Evolutionary conservation across 1,140 invertebrate species (phyloP).

Genomic region (Ditylenchus dipsaci): DNA sequence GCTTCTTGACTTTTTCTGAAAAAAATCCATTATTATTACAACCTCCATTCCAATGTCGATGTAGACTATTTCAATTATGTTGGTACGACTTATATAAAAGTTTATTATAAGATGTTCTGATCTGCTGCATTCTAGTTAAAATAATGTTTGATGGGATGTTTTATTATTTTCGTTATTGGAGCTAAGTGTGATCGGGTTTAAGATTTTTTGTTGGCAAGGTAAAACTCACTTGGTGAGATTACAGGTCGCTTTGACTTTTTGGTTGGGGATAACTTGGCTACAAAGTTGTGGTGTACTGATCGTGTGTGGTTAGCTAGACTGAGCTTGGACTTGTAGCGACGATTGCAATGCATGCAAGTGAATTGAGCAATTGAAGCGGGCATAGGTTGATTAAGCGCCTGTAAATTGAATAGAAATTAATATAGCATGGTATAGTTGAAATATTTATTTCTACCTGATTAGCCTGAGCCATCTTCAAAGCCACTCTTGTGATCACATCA

Average conservation of each 20-base stretch:
- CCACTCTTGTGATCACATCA: slow-evolving; percentile 19
- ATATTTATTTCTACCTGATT: too few relatives aligned
- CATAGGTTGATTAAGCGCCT: neutral
- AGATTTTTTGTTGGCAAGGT: too few relatives aligned
- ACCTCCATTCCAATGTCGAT: too few relatives aligned
- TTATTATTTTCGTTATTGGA: too few relatives aligned
- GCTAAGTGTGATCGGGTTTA: too few relatives aligned
- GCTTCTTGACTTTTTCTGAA: slow-evolving; percentile 32
- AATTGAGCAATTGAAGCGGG: neutral
- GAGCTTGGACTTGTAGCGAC: slow-evolving; percentile 15
- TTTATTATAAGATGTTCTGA: neutral
- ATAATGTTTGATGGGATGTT: too few relatives aligned
- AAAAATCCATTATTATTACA: neutral
- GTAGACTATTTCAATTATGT: neutral
- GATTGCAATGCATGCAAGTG: slow-evolving; percentile 15
- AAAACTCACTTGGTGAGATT: slow-evolving; percentile 28
- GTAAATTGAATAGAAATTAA: neutral
- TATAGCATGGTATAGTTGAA: too few relatives aligned
- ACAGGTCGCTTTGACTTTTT: slow-evolving; percentile 13
- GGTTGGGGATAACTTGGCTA: slow-evolving; percentile 22
- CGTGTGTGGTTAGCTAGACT: slow-evolving; percentile 16
- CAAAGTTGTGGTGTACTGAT: slow-evolving; percentile 28
- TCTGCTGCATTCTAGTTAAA: too few relatives aligned
- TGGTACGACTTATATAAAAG: neutral
- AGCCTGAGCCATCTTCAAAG: slow-evolving; percentile 15